Evolutionary conservation across 2,888 invertebrate genomes (phyloP).

Genomic region (Aradus depressus): DNA sequence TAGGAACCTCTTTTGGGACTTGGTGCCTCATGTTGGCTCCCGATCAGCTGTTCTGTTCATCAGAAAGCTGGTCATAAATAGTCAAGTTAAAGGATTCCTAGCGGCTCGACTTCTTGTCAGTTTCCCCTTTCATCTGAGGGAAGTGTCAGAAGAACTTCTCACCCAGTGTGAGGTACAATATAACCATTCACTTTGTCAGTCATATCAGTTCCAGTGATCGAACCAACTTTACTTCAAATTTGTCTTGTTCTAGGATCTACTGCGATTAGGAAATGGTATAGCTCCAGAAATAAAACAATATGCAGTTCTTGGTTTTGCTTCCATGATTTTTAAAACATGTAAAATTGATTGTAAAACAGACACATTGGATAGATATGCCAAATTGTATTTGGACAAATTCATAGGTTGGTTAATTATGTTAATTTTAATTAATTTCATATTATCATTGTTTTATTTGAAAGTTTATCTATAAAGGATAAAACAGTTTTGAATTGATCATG

Average conservation of each 20-base stretch:
- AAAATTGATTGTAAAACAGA: constrained; percentile 46
- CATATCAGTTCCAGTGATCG: not conserved
- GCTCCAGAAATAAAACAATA: constrained; percentile 48
- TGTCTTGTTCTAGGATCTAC: constrained; percentile 29
- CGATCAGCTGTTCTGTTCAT: constrained; percentile 53
- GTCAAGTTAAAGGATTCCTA: constrained; percentile 51
- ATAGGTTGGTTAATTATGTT: constrained; percentile 51
- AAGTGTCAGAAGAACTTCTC: constrained; percentile 39
- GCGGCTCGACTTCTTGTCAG: constrained; percentile 54
- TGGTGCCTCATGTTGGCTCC: constrained; percentile 57
- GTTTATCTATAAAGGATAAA: no score
- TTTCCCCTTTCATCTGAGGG: constrained; percentile 57
- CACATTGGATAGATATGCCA: constrained; percentile 56
- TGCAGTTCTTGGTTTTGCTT: constrained; percentile 57
- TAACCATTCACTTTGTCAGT: not conserved
- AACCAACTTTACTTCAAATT: not conserved
- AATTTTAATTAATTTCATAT: no score
- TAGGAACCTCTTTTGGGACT: constrained; percentile 59
- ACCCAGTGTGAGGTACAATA: constrained; percentile 31
- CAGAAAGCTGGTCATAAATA: constrained; percentile 49
- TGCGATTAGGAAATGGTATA: constrained; percentile 26
- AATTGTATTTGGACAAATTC: constrained; percentile 58
- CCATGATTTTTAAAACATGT: constrained; percentile 53
- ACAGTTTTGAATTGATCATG: not conserved
- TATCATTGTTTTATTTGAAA: no score